A percentile compares a stretch with the other conserved stretches of the same genome.
These are phyloP conservation scores for Pocillopora damicornis DNA, from an alignment of 64 coral and sea anemone genomes.

Conservation along the genomic window DNA sequence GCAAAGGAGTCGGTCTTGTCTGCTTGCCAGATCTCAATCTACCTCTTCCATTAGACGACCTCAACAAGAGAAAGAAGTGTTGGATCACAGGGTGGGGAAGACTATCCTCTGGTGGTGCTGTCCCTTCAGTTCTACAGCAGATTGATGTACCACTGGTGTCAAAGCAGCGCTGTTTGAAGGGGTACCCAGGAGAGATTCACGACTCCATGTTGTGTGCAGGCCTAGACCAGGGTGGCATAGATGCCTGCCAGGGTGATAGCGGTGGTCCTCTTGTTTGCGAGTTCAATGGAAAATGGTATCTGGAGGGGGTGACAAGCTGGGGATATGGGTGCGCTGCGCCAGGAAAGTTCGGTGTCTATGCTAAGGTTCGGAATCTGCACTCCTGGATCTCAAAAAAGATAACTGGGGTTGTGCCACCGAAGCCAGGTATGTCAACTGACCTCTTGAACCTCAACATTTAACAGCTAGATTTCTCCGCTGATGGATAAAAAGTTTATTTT, in stretches of 20 bases:
- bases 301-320: conserved; percentile 12
- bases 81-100: conserved; percentile 39
- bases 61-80: not conserved
- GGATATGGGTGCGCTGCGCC: not conserved
- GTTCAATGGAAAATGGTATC: conserved; percentile 2
- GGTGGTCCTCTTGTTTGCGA: conserved; percentile 10
- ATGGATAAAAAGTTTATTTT: too few species aligned
- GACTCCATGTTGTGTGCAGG: conserved; percentile 57
- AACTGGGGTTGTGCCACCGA: too few species aligned
- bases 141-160: conserved; percentile 37
- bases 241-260: conserved; percentile 21
- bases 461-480: too few species aligned
- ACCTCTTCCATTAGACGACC: not conserved
- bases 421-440: too few species aligned
- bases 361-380: too few species aligned
- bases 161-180: not conserved
- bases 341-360: not conserved
- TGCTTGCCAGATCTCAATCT: not conserved
- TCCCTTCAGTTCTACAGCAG: not conserved
- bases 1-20: not conserved
- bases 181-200: not conserved
- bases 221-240: not conserved
- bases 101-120: not conserved
- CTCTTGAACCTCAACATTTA: too few species aligned
- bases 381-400: too few species aligned